Evolutionary conservation across 1,140 invertebrate species (phyloP).

Genomic region (Halictus rubicundus): DNA sequence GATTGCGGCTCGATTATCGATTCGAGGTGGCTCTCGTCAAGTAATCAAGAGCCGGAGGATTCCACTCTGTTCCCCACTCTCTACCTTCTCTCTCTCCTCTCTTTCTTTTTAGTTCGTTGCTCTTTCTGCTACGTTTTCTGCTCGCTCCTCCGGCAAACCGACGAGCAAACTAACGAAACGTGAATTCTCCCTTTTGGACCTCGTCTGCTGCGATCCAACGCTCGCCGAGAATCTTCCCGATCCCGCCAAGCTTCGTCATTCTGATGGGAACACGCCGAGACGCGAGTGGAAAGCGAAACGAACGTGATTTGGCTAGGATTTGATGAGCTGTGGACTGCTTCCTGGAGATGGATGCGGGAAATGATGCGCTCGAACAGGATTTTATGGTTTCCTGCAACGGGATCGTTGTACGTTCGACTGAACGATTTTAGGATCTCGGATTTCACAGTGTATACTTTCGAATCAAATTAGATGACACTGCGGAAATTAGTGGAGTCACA

Average conservation of each 20-base stretch:
- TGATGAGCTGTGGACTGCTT: no score
- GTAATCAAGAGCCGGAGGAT: constrained; percentile 51
- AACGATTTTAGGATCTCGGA: no score
- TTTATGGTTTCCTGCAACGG: no score
- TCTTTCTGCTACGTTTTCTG: neutral
- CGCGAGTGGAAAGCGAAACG: neutral
- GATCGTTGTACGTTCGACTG: no score
- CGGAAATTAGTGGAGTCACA: no score
- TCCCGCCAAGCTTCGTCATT: no score
- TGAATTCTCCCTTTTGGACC: neutral
- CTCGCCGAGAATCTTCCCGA: neutral
- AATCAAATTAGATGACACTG: no score
- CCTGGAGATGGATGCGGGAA: neutral
- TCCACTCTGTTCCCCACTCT: neutral
- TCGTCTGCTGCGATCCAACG: neutral
- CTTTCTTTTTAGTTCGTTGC: neutral
- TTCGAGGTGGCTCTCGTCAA: constrained; percentile 55
- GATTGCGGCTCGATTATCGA: constrained; percentile 60
- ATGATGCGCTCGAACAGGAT: neutral
- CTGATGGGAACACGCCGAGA: neutral
- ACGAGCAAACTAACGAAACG: constrained; percentile 23
- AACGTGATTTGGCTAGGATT: neutral
- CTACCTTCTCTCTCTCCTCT: neutral
- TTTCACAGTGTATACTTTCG: no score
- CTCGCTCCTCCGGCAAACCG: neutral